A percentile compares a stretch with the other conserved stretches of the same genome.
These are phyloP conservation scores for Festucalex cinctus DNA, from an alignment of 2,113 vertebrate genomes.

Conservation along the genomic window DNA sequence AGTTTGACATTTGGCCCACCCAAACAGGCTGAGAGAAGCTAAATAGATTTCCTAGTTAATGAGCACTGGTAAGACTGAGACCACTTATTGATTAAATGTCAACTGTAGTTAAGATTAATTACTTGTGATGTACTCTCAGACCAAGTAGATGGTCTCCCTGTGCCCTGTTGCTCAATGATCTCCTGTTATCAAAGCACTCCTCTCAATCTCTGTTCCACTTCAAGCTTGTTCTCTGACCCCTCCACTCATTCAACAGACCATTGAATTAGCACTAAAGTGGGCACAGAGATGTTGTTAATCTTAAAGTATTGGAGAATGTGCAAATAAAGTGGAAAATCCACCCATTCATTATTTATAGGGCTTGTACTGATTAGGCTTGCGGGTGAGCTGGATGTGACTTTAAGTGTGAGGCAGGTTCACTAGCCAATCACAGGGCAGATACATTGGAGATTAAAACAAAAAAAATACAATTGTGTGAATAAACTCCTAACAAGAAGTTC, in stretches of 20 bases:
- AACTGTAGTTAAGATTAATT: constrained; percentile 68
- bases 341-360: neutral
- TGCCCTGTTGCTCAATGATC: constrained; percentile 53
- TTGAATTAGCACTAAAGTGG: constrained; percentile 12
- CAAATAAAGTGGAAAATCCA: neutral
- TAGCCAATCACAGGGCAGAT: neutral
- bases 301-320: neutral
- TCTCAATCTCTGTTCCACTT: constrained; percentile 32
- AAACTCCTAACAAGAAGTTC: too few relatives aligned
- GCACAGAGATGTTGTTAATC: neutral
- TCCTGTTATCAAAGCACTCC: constrained; percentile 47
- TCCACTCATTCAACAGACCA: constrained; percentile 21
- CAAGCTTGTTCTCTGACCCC: constrained; percentile 27
- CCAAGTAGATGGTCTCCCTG: constrained; percentile 39
- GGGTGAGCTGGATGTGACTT: neutral
- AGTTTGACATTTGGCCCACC: constrained; percentile 40
- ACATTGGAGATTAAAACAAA: too few relatives aligned
- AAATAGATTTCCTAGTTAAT: constrained; percentile 66
- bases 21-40: constrained; percentile 55
- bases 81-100: constrained; percentile 65
- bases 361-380: neutral
- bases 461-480: too few relatives aligned
- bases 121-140: constrained; percentile 56
- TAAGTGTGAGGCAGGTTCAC: neutral
- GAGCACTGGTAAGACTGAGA: constrained; percentile 59